Percentiles rank a stretch among this genome's conserved stretches.
Evolutionary conservation across 2,888 invertebrate species (phyloP).

Genomic region (Polia nebulosa): DNA sequence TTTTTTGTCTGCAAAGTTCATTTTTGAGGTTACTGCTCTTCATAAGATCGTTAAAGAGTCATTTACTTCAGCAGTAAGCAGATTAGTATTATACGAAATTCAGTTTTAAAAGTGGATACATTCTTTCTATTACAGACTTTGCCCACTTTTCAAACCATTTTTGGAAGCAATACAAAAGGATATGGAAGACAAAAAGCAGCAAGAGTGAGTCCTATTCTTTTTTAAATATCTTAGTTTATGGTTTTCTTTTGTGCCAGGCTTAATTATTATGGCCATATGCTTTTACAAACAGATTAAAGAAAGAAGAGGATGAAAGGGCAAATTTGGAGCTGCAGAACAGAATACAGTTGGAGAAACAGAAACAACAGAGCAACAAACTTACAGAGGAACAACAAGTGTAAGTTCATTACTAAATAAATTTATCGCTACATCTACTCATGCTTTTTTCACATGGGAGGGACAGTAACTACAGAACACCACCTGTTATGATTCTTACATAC

Average conservation of each 20-base stretch:
- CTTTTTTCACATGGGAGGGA: too few relatives aligned
- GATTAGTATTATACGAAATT: not conserved
- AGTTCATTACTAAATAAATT: slow-evolving; percentile 68
- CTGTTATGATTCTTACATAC: too few relatives aligned
- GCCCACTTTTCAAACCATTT: slow-evolving; percentile 97
- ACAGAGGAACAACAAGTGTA: slow-evolving; percentile 92
- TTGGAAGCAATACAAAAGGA: slow-evolving; percentile 98
- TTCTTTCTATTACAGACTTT: slow-evolving; percentile 89
- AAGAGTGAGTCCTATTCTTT: slow-evolving; percentile 78
- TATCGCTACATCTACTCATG: too few relatives aligned
- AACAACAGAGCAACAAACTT: slow-evolving; percentile 91
- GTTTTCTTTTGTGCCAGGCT: not conserved
- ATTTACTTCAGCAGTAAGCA: not conserved
- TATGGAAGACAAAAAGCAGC: slow-evolving; percentile 94
- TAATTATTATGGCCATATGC: not conserved
- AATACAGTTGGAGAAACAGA: slow-evolving; percentile 92
- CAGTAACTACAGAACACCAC: too few relatives aligned
- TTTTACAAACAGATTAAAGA: slow-evolving; percentile 80
- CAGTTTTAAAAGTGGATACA: not conserved
- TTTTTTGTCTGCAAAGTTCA: not conserved
- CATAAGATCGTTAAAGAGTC: too few relatives aligned
- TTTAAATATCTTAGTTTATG: not conserved
- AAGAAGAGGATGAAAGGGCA: slow-evolving; percentile 90
- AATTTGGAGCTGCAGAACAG: slow-evolving; percentile 91
- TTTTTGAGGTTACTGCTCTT: not conserved